Base-by-base conservation (phyloP, 2,888 invertebrate genomes). In the Ectobius pallidus region DNA sequence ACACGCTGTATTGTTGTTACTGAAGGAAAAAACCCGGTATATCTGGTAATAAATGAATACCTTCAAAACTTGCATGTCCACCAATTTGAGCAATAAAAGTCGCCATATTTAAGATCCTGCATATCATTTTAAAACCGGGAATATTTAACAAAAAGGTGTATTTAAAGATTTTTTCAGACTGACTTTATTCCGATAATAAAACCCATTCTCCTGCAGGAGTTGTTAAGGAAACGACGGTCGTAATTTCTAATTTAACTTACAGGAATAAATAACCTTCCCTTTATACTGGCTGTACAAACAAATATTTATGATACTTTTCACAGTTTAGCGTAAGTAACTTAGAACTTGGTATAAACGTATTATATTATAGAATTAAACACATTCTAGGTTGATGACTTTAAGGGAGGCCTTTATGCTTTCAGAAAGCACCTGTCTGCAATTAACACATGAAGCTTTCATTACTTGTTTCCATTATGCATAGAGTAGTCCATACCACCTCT, bases 391-490 rank as follows among this genome's bases (percentile, higher is more conserved):
- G 14, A 6, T 39, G 39, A 9, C 6, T 9, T 39, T 39, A 39
- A 9, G 6, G 14, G 39, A 39, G 14, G 25, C n/a, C n/a, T 22
- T 20, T 1, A 20, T 25, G 22, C 9, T 52, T 14, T 9, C 0
- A 14, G 25, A 25, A 52, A 11, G n/a, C 7, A 49, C n/a, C 9
- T 3, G 9, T 52, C 25, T 22, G 25, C 20, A 52, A 2, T 3
- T 4, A 25, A 25, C 52, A 52, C 4, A 25, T 14, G 7, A 2
- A 6, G 7, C 6, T 1, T 52, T 16, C 1, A 16, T 30, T 1
- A 42, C 46, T 44, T 65, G 22, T 44, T 16, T 16, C 65, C 18
- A 20, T 65, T 18, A 65, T 65, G 65, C 65, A 65, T 14, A 25
- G 1, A 30, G 32, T 3, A 58, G 58, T n/a, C n/a, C 2, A 18